Base-by-base conservation (phyloP, 2,888 invertebrate genomes). In the Yponomeuta plumbellus region DNA sequence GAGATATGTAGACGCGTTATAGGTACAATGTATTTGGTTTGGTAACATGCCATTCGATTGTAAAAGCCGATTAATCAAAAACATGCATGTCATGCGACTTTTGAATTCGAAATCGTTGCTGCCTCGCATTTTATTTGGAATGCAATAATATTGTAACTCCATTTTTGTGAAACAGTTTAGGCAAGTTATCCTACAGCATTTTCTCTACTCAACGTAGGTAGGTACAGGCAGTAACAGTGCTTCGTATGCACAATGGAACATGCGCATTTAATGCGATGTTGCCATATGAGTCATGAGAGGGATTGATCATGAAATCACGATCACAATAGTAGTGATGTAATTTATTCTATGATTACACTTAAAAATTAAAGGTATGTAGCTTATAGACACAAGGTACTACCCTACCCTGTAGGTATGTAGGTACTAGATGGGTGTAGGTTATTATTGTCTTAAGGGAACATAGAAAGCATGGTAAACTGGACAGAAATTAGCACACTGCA, bases 111-210 rank as follows among this genome's bases (percentile, higher is more conserved):
- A 59, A 59, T 21, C 0, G 59, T 13, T 13, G 44, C 44, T 52
- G 44, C 44, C 44, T 52, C 44, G 44, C 44, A 17, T 52, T 52
- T 13, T 52, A 17, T 4, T 52, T 17, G 0, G 44, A 52, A 17
- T 52, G 13, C 17, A 13, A 52, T 17, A 17, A 52, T 52, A 17
- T 52, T 17, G 21, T 21, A 58, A 58, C 69, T 73, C 69, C 66
- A 73, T 73, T 73, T 75, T 77, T 76, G 74, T 75, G 17, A 17
- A 52, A 17, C 44, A 52, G 17, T 52, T 13, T 52, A 13, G 44
- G 17, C 13, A 52, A 52, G 3, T 52, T 52, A 17, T 52, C 44
- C 13, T 52, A 44, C 13, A 44, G 44, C 17, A 17, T 52, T 52
- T 52, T 17, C 44, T 52, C 44, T 52, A 17, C 44, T 17, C 44